These are phyloP conservation scores for Pandion haliaetus DNA, from an alignment of 2,113 vertebrate species.

Conservation along the genomic window DNA sequence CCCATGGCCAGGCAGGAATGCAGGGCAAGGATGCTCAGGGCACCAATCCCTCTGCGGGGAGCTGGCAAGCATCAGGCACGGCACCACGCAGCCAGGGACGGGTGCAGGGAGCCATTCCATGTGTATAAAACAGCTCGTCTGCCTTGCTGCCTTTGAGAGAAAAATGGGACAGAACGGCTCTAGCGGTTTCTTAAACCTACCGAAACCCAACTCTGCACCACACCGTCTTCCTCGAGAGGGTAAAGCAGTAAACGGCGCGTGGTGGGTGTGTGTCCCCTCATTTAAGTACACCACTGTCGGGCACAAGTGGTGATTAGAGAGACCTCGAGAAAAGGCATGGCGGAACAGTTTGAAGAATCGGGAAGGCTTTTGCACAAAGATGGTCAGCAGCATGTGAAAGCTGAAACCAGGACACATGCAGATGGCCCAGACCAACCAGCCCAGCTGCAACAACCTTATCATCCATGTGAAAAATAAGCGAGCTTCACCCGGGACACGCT, in stretches of 20 bases:
- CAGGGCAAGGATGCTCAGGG: not conserved
- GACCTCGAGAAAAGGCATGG: not conserved
- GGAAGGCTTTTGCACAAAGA: not conserved
- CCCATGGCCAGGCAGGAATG: not conserved
- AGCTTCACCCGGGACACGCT: not conserved
- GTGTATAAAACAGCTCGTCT: not conserved
- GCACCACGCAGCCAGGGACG: not conserved
- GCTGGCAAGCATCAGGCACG: fast-evolving
- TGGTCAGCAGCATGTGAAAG: not conserved
- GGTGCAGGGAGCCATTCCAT: not conserved
- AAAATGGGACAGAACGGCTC: not conserved
- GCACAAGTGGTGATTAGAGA: not conserved
- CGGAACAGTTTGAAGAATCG: not conserved
- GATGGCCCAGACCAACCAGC: not conserved
- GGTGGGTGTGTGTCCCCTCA: fast-evolving
- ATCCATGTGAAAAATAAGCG: not conserved
- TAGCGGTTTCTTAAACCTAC: not conserved
- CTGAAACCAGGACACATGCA: too few relatives aligned
- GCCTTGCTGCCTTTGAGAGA: not conserved
- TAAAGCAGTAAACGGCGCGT: not conserved
- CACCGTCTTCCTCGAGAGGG: not conserved
- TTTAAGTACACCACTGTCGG: fast-evolving
- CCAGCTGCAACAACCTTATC: not conserved
- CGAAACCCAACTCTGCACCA: not conserved
- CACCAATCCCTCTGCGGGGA: not conserved